Percentiles rank a stretch among this genome's conserved stretches.
Evolutionary conservation across 1,140 invertebrate genomes (phyloP).

Genomic region (Pogonomyrmex barbatus): DNA sequence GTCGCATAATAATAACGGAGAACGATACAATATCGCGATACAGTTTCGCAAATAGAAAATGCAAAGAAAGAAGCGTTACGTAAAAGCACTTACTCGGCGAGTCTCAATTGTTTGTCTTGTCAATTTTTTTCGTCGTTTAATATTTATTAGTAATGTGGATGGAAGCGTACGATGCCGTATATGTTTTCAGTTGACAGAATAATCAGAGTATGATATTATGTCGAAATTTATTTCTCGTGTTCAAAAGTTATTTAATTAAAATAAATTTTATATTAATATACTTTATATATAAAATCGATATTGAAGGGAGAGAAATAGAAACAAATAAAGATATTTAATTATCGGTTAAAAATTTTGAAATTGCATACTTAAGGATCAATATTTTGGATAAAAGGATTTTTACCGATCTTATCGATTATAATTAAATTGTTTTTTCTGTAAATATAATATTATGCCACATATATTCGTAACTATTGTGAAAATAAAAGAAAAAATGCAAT

Average conservation of each 20-base stretch:
- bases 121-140: not conserved
- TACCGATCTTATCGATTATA: not conserved
- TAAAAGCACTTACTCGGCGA: not conserved
- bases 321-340: not conserved
- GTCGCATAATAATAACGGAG: not conserved
- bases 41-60: conserved; percentile 17
- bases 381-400: not conserved
- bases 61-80: not conserved
- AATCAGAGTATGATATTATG: not conserved
- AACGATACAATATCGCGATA: not conserved
- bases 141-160: not conserved
- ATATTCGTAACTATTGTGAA: not conserved
- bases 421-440: not conserved
- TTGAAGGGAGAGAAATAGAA: not conserved
- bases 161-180: not conserved
- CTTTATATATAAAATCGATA: conserved; percentile 2
- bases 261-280: not conserved
- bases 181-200: not conserved
- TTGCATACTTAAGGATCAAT: not conserved
- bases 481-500: not conserved
- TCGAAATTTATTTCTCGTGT: not conserved
- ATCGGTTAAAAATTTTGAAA: not conserved
- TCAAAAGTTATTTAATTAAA: not conserved
- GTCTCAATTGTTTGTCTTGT: not conserved
- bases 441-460: not conserved